These are phyloP conservation scores for Cylloceria caligata DNA, from an alignment of 2,888 invertebrate genomes.

Conservation along the genomic window DNA sequence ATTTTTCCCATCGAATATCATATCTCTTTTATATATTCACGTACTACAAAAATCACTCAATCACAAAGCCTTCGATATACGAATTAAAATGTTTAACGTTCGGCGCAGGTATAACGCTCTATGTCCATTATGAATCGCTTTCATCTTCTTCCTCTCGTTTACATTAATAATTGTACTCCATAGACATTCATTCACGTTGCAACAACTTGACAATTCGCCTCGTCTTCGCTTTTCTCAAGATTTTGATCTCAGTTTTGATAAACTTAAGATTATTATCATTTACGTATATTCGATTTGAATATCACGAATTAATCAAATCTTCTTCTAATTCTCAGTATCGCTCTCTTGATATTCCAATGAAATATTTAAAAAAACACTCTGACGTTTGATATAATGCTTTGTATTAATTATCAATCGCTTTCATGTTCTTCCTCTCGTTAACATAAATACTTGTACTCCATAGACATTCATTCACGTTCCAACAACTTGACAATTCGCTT, in stretches of 20 bases:
- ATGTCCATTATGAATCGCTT: constrained; percentile 47
- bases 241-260: neutral
- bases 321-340: neutral
- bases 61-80: constrained; percentile 64
- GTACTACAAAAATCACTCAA: constrained; percentile 72
- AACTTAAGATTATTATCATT: constrained; percentile 24
- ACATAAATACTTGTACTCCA: constrained; percentile 49
- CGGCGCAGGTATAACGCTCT: constrained; percentile 54
- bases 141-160: constrained; percentile 33
- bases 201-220: neutral
- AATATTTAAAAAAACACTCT: neutral
- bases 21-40: constrained; percentile 54
- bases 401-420: constrained; percentile 46
- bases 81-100: constrained; percentile 63
- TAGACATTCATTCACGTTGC: neutral
- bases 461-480: neutral
- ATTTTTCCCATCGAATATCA: constrained; percentile 24
- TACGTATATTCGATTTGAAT: constrained; percentile 6
- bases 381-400: constrained; percentile 15
- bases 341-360: neutral
- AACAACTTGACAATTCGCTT: neutral
- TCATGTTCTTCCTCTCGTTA: constrained; percentile 32
- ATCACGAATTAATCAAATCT: neutral
- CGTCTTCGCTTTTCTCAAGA: constrained; percentile 3
- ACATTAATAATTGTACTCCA: constrained; percentile 48